A percentile compares a stretch with the other conserved stretches of the same genome.
These are phyloP conservation scores for Leucoraja erinaceus DNA, from an alignment of 2,113 vertebrate species.

Conservation along the genomic window DNA sequence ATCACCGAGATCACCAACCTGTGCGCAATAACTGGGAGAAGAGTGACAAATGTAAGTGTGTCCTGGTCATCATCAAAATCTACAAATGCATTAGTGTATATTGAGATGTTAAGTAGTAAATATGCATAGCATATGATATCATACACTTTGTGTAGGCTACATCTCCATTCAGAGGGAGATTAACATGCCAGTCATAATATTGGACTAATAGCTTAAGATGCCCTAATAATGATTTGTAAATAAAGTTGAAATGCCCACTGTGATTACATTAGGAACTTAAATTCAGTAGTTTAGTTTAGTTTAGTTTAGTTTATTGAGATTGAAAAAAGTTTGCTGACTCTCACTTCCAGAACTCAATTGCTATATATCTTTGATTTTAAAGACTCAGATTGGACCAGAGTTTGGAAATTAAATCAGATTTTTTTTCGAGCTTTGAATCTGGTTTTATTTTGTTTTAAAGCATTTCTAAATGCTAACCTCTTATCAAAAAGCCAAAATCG, in stretches of 20 bases:
- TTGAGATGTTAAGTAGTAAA: not conserved
- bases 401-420: not conserved
- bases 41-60: conserved; percentile 13
- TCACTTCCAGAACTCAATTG: not conserved
- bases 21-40: not conserved
- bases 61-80: not conserved
- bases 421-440: not conserved
- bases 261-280: too few species aligned
- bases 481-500: not conserved
- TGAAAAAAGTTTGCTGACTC: not conserved
- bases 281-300: too few species aligned
- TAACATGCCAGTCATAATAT: too few species aligned
- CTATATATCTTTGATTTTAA: not conserved
- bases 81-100: not conserved
- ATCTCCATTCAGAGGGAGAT: too few species aligned
- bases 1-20: conserved; percentile 22
- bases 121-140: too few species aligned
- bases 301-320: too few species aligned
- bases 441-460: not conserved
- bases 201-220: too few species aligned
- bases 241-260: too few species aligned
- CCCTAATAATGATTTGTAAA: too few species aligned
- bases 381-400: not conserved
- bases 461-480: not conserved
- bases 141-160: too few species aligned